phyloP scores from a whole-genome alignment of 1,140 invertebrate species.

The Drosophila eugracilis region DNA sequence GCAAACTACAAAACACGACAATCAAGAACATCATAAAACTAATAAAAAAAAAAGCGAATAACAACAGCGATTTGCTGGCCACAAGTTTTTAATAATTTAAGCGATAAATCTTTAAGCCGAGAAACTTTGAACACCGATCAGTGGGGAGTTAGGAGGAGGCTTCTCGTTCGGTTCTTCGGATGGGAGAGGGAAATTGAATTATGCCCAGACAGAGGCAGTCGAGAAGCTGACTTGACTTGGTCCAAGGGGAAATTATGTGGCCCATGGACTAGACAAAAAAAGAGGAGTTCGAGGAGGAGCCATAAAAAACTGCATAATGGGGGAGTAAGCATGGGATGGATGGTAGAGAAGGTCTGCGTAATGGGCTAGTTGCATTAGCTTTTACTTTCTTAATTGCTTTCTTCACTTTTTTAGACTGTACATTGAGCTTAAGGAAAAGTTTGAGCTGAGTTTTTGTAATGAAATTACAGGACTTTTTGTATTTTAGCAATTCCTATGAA shows the following conservation, averaged over 20 bases:
- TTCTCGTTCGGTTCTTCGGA: not conserved
- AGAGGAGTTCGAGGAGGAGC: not conserved
- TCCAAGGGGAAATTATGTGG: conserved; percentile 42
- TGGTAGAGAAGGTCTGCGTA: not conserved
- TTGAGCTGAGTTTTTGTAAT: too few species aligned
- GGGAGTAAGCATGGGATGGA: not conserved
- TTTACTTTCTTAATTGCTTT: not conserved
- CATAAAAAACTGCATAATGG: conserved; percentile 18
- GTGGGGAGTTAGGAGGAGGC: not conserved
- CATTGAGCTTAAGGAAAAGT: too few species aligned
- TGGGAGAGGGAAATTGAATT: conserved; percentile 44
- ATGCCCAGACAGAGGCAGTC: conserved; percentile 38
- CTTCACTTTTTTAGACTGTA: too few species aligned
- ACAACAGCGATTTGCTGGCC: conserved; percentile 42
- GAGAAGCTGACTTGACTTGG: conserved; percentile 29
- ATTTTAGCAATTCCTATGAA: too few species aligned
- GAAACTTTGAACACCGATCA: conserved; percentile 42
- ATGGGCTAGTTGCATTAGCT: conserved; percentile 7
- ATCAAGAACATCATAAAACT: conserved; percentile 31
- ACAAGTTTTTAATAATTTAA: conserved; percentile 44
- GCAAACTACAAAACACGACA: conserved; percentile 49
- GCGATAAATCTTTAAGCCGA: conserved; percentile 44
- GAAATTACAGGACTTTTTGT: too few species aligned
- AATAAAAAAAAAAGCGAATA: conserved; percentile 50
- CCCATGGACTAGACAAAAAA: conserved; percentile 24